Evolutionary conservation across 2,888 invertebrate genomes (phyloP).

Genomic region (Belgica antarctica): DNA sequence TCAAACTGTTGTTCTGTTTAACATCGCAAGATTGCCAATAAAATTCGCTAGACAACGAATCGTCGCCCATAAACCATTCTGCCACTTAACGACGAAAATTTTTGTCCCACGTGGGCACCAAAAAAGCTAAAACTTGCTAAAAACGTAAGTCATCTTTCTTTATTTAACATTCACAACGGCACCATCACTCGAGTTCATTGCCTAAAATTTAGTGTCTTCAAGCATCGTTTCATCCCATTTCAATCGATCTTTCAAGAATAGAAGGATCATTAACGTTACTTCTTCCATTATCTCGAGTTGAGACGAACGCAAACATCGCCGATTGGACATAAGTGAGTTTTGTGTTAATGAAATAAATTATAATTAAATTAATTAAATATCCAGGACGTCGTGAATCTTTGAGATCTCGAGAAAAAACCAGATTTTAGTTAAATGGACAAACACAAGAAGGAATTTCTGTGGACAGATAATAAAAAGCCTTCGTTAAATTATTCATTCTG

Average conservation of each 20-base stretch:
- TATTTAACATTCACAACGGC: background rate
- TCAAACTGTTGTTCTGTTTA: too few species aligned
- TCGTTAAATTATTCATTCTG: background rate
- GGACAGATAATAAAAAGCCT: background rate
- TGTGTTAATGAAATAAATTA: constrained; percentile 20
- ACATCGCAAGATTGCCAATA: too few species aligned
- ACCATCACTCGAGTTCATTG: constrained; percentile 11
- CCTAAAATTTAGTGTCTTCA: constrained; percentile 6
- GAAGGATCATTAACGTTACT: constrained; percentile 16
- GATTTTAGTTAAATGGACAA: constrained; percentile 4
- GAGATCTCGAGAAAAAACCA: background rate
- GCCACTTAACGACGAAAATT: constrained; percentile 26
- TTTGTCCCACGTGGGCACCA: background rate
- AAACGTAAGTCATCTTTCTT: constrained; percentile 16
- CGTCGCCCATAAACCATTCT: constrained; percentile 6
- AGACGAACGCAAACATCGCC: background rate
- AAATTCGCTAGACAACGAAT: too few species aligned
- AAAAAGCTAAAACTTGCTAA: too few species aligned
- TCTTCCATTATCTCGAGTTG: constrained; percentile 8
- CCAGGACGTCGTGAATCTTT: background rate
- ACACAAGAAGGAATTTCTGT: background rate
- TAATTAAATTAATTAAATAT: constrained; percentile 33
- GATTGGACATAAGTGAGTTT: constrained; percentile 25
- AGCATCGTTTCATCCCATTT: background rate
- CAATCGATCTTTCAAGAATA: constrained; percentile 11